These are phyloP conservation scores for Emmelina monodactyla DNA, from an alignment of 2,888 invertebrate species.

Conservation along the genomic window DNA sequence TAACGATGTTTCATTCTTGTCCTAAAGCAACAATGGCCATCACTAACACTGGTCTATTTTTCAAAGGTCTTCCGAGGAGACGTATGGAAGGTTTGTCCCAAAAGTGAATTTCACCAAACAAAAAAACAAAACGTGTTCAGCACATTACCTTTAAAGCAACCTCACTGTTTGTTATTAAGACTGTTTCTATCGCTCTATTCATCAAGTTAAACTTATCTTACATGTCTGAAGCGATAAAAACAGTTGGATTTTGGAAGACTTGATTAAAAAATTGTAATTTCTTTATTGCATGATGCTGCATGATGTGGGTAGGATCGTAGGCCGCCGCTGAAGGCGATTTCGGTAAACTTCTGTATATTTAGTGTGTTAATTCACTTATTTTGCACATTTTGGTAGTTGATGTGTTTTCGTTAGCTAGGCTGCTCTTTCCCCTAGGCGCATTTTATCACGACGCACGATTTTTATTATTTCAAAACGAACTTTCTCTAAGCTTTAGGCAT, in stretches of 20 bases:
- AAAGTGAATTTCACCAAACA: slow-evolving; percentile 26
- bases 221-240: slow-evolving; percentile 32
- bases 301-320: slow-evolving; percentile 61
- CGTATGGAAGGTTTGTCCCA: slow-evolving; percentile 71
- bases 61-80: slow-evolving; percentile 72
- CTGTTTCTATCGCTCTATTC: slow-evolving; percentile 38
- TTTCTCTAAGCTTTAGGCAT: slow-evolving; percentile 62
- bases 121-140: slow-evolving; percentile 28
- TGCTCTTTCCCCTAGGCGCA: slow-evolving; percentile 60
- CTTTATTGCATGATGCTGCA: slow-evolving; percentile 64
- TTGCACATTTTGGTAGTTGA: slow-evolving; percentile 61
- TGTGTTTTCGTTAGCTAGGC: slow-evolving; percentile 63
- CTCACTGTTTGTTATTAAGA: slow-evolving; percentile 32
- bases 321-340: slow-evolving; percentile 57
- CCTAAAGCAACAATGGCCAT: slow-evolving; percentile 26
- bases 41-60: slow-evolving; percentile 57
- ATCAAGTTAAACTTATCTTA: slow-evolving; percentile 10
- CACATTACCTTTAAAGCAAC: slow-evolving; percentile 35
- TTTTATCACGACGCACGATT: slow-evolving; percentile 65
- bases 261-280: slow-evolving; percentile 31
- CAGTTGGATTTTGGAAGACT: slow-evolving; percentile 25
- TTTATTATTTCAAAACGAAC: slow-evolving; percentile 54
- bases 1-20: background rate
- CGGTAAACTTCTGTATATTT: slow-evolving; percentile 53
- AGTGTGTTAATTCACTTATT: slow-evolving; percentile 56